phyloP scores from a whole-genome alignment of 1,140 invertebrate genomes.

The Drosophila kanapiae region DNA sequence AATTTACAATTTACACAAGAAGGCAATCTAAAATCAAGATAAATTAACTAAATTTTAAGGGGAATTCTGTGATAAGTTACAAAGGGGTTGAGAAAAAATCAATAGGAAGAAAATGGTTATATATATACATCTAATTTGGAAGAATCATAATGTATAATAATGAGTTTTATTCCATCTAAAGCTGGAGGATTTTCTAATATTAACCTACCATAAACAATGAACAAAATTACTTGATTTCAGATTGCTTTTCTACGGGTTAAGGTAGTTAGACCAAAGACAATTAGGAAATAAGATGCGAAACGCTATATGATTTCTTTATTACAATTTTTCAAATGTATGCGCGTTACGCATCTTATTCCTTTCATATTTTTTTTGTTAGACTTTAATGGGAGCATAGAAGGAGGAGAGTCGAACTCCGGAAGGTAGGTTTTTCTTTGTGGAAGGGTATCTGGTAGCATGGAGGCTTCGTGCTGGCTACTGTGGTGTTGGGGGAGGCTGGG shows the following conservation, averaged over 20 bases:
- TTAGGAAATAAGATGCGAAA: neutral
- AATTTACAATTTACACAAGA: neutral
- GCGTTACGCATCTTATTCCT: neutral
- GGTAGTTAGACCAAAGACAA: neutral
- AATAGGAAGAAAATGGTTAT: neutral
- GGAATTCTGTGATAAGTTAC: neutral
- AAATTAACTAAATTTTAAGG: neutral
- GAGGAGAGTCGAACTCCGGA: neutral
- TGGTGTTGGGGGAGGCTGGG: slow-evolving; percentile 1
- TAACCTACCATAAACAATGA: too few relatives aligned
- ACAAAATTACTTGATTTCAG: neutral
- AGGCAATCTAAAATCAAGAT: slow-evolving; percentile 7
- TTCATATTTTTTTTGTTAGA: neutral
- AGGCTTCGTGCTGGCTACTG: slow-evolving; percentile 29
- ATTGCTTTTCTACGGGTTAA: neutral
- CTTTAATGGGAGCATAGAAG: neutral
- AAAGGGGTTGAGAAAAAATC: neutral
- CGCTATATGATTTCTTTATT: too few relatives aligned
- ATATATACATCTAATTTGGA: neutral
- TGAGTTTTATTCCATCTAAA: too few relatives aligned
- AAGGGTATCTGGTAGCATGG: slow-evolving; percentile 2
- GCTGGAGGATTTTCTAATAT: neutral
- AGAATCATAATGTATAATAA: too few relatives aligned
- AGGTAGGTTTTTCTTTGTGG: neutral
- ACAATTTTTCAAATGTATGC: too few relatives aligned